Evolutionary conservation across 2,113 vertebrate species (phyloP), one percentile per base, ranked within the genome.

Genomic region (Odontesthes bonariensis): DNA sequence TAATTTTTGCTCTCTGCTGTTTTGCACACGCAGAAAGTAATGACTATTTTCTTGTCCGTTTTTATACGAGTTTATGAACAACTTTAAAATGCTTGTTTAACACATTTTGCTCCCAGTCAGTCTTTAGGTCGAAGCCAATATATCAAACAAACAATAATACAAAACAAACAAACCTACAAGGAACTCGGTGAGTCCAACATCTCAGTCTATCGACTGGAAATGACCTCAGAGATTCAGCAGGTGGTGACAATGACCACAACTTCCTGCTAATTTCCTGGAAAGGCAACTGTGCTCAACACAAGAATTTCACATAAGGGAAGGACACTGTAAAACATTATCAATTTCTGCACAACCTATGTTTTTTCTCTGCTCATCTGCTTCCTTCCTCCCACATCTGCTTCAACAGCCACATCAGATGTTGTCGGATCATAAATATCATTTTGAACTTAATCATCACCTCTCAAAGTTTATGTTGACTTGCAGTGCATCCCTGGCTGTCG

Each of bases 251-350:
- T 52, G 22, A 58, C 13, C 14, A 55, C 35, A 5, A 46, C 40
- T 76, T 84, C 79, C 22, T 60, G 38, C 77, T 81, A 59, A 78
- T 46, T 13, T 77, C 66, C 59, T 71, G 46, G 16, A 64, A 63
- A 75, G 47, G 19, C 19, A 32, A 20, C 19, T 12, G 20, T 19
- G 56, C 11, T 59, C 59, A 67, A 60, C 32, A 58, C 17, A 71
- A 51, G 13, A 2, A 40, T 12, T 47, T 47, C 32, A 35, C 8
- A 58, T 35, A 58, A 33, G 42, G 13, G 13, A 4, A 44, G 12
- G 12, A 42, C 8, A 42, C 9, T 16, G 16, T 5, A 44, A 14
- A 44, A 44, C 13, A 16, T 44, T 5, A 4, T 14, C 27, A 27
- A 44, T 44, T 44, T 44, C 5, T 14, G 12, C 40, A 12, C 10